A percentile compares a stretch with the other conserved stretches of the same genome.
These are phyloP conservation scores for Narcine bancroftii DNA, from an alignment of 2,113 vertebrate genomes.

Conservation along the genomic window DNA sequence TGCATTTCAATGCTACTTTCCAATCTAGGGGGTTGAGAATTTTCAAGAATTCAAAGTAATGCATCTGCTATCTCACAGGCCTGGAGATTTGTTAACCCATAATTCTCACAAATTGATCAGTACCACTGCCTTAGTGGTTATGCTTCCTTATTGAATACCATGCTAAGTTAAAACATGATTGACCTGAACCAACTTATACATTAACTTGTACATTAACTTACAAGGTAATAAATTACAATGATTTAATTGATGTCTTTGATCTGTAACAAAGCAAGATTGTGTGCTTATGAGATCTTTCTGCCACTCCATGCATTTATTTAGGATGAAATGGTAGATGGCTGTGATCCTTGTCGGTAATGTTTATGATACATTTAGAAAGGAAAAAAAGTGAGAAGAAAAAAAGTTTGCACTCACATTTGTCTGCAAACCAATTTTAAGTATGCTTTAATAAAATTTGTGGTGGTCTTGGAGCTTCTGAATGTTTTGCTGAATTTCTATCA, in stretches of 20 bases:
- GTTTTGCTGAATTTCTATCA: neutral
- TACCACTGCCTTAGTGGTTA: too few species aligned
- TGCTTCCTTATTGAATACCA: neutral
- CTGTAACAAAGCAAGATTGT: neutral
- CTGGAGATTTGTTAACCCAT: too few species aligned
- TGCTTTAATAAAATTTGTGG: neutral
- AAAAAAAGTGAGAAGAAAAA: neutral
- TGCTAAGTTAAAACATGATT: neutral
- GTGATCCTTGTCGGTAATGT: neutral
- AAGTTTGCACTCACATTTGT: neutral
- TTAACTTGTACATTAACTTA: neutral
- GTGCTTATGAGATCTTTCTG: neutral
- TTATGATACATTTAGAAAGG: neutral
- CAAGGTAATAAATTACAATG: neutral
- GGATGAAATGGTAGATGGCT: neutral
- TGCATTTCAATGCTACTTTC: too few species aligned
- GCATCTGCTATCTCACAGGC: too few species aligned
- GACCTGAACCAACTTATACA: neutral
- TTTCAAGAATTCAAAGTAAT: too few species aligned
- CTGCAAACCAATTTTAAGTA: neutral
- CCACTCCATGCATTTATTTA: neutral
- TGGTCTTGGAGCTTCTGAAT: neutral
- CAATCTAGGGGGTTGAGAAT: too few species aligned
- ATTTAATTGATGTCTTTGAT: neutral
- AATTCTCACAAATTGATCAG: too few species aligned